Percentiles rank a stretch among this genome's conserved stretches.
phyloP scores from a whole-genome alignment of 1,140 invertebrate species.

The Neodiprion fabricii region DNA sequence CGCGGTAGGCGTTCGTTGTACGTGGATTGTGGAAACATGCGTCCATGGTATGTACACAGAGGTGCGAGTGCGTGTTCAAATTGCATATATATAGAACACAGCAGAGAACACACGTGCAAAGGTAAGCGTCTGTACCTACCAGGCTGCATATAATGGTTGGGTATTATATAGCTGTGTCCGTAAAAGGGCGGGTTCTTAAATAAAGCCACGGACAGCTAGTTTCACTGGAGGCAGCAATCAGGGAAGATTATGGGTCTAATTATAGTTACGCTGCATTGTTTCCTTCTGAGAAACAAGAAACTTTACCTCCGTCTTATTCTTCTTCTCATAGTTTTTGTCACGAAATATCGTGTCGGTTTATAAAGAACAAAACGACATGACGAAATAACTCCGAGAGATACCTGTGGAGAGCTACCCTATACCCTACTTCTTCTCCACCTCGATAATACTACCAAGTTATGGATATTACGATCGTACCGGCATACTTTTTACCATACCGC shows the following conservation, averaged over 20 bases:
- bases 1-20: neutral
- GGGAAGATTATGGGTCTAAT: slow-evolving; percentile 52
- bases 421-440: too few relatives aligned
- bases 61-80: too few relatives aligned
- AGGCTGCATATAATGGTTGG: neutral
- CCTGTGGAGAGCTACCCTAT: too few relatives aligned
- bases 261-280: slow-evolving; percentile 54
- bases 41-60: too few relatives aligned
- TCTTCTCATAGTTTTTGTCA: slow-evolving; percentile 33
- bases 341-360: slow-evolving; percentile 9
- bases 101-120: too few relatives aligned
- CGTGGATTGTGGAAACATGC: neutral
- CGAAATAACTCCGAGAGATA: too few relatives aligned
- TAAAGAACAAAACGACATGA: too few relatives aligned
- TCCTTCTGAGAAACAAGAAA: slow-evolving; percentile 49
- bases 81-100: too few relatives aligned
- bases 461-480: too few relatives aligned
- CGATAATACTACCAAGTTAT: too few relatives aligned
- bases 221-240: slow-evolving; percentile 35
- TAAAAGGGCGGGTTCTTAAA: slow-evolving; percentile 1
- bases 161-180: neutral
- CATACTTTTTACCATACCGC: too few relatives aligned
- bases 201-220: slow-evolving; percentile 1
- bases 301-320: slow-evolving; percentile 35
- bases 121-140: too few relatives aligned